phyloP scores from a whole-genome alignment of 2,888 invertebrate species.

The Notodonta ziczac region DNA sequence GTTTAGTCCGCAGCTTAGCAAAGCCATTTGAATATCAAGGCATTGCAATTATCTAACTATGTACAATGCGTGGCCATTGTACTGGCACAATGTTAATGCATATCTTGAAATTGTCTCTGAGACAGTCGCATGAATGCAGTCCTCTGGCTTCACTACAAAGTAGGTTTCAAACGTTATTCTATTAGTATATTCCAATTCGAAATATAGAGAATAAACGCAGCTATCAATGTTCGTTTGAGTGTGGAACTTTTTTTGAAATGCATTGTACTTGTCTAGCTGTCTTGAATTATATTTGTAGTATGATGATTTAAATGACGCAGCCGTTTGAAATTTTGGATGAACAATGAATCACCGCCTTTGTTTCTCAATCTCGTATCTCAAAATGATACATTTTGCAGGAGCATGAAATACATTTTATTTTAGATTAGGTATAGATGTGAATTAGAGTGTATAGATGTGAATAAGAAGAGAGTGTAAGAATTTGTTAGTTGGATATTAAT shows the following conservation, averaged over 20 bases:
- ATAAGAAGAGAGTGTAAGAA: too few relatives aligned
- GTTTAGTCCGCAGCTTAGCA: background rate
- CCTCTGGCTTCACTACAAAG: conserved; percentile 11
- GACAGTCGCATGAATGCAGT: background rate
- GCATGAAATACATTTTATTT: too few relatives aligned
- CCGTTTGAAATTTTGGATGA: background rate
- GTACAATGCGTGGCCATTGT: conserved; percentile 2
- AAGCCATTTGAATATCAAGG: background rate
- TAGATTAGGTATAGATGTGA: too few relatives aligned
- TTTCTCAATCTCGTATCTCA: too few relatives aligned
- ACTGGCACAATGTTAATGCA: background rate
- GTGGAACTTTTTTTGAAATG: conserved; percentile 27
- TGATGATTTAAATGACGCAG: background rate
- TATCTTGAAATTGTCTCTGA: conserved; percentile 3
- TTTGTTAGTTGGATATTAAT: too few relatives aligned
- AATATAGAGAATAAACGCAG: conserved; percentile 11
- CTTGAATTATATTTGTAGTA: background rate
- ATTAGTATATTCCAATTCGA: conserved; percentile 18
- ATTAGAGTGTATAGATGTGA: too few relatives aligned
- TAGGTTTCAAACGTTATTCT: conserved; percentile 23
- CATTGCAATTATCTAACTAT: conserved; percentile 4
- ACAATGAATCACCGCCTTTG: too few relatives aligned
- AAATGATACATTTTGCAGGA: too few relatives aligned
- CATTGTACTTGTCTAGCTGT: conserved; percentile 5
- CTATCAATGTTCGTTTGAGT: conserved; percentile 22